Evolutionary conservation across 2,888 invertebrate species (phyloP).

Genomic region (Sceliomorpha sp.): DNA sequence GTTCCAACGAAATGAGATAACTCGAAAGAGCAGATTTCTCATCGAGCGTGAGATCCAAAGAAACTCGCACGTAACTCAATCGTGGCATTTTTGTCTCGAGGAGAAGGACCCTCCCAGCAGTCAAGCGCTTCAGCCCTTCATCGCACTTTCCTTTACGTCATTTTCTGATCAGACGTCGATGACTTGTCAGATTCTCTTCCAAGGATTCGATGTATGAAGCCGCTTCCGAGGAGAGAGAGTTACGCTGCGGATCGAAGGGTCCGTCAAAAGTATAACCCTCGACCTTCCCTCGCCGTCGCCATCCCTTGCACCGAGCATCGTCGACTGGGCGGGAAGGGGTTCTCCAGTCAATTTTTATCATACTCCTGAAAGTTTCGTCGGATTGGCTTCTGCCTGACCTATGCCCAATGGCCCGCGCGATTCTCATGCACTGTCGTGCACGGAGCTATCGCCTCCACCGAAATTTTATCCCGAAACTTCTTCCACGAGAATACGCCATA

Average conservation of each 20-base stretch:
- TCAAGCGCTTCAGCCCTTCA: conserved; percentile 5
- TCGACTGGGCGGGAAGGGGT: conserved; percentile 39
- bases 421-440: conserved; percentile 70
- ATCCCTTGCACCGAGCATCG: conserved; percentile 36
- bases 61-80: conserved; percentile 42
- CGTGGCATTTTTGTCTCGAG: conserved; percentile 8
- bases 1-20: background rate
- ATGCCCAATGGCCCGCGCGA: conserved; percentile 77
- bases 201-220: conserved; percentile 32
- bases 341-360: conserved; percentile 77
- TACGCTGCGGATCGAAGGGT: conserved; percentile 72
- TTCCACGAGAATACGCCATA: conserved; percentile 19
- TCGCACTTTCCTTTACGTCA: conserved; percentile 58
- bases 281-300: conserved; percentile 48
- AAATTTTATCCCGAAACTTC: conserved; percentile 46
- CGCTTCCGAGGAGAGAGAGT: conserved; percentile 57
- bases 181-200: conserved; percentile 61
- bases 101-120: background rate
- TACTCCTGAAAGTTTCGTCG: conserved; percentile 73
- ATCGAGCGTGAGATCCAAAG: background rate
- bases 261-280: conserved; percentile 62
- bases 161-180: conserved; percentile 69
- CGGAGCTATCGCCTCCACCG: conserved; percentile 62
- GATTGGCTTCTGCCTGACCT: conserved; percentile 79
- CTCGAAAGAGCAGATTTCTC: background rate